Evolutionary conservation across 2,888 invertebrate genomes (phyloP), one percentile per base, ranked within the genome.

Genomic region (Drosophila niveifrons): DNA sequence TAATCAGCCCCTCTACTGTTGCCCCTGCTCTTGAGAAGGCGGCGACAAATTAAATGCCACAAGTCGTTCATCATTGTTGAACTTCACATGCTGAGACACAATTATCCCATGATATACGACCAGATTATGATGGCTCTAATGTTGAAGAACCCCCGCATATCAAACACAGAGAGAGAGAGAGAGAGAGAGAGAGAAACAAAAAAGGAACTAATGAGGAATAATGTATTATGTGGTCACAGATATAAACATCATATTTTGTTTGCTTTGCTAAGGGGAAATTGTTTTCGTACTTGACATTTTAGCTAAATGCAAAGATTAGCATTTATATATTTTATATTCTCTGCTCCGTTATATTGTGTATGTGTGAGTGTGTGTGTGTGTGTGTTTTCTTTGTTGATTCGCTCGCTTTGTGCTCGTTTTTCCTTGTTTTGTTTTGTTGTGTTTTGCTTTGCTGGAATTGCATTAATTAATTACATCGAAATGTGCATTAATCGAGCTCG

Each of bases 381-480:
- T 44, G 43, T 73, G 61, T 68, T 66, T 66, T 50, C 57, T 69
- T 63, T 66, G 59, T 64, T 61, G 43, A 65, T 56, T 66, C 52
- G 64, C 55, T 58, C 52, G 64, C 55, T 58, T 67, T 75, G 59
- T 70, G 64, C 53, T 71, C 59, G 44, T 56, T 67, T 57, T 57
- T 74, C 44, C 67, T 71, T 66, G 51, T 34, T 72, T 70, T 50
- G 72, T 46, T 23, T 23, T 23, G 23, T 23, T 23, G 4, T 23
- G 6, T 1, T 23, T 23, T 23, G 61, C 72, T 68, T 59, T 68
- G 68, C 75, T 78, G 66, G 69, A 85, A 78, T 67, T 78, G 86
- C 78, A 80, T 82, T 80, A 80, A 82, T 82, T 86, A 86, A 86
- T 80, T 86, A 80, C 81, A 83, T 64, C 71, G 67, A 66, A 73